Evolutionary conservation across 2,113 vertebrate species (phyloP).

Genomic region (Sinocyclocheilus anophthalmus): DNA sequence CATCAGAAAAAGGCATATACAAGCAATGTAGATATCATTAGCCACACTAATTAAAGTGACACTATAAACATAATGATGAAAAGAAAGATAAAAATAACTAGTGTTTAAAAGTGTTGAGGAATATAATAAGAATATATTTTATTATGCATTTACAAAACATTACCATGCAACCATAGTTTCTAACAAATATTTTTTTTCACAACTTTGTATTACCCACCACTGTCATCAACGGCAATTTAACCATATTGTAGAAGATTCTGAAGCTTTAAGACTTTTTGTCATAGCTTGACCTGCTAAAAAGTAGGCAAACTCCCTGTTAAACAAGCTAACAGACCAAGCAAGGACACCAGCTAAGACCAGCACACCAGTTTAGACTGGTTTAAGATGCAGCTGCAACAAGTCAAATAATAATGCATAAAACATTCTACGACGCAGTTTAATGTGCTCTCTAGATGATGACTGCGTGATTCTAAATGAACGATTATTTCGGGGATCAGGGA

Average conservation of each 20-base stretch:
- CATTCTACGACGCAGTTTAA: no score
- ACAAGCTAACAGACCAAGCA: no score
- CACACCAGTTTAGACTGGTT: neutral
- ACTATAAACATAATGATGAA: neutral
- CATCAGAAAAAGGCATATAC: neutral
- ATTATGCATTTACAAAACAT: neutral
- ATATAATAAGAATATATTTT: neutral
- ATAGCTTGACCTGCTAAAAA: neutral
- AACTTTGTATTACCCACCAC: neutral
- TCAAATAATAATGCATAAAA: neutral
- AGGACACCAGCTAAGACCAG: neutral
- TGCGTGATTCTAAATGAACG: neutral
- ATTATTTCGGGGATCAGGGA: neutral
- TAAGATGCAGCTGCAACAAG: neutral
- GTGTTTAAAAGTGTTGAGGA: neutral
- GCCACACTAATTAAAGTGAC: neutral
- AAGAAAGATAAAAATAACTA: neutral
- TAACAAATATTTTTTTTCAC: neutral
- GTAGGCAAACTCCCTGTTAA: no score
- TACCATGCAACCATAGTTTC: neutral
- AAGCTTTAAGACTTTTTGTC: neutral
- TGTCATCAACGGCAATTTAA: neutral
- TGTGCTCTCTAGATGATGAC: neutral
- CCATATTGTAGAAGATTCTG: neutral
- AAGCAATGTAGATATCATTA: neutral